phyloP scores from a whole-genome alignment of 30 jellyfish, hydroid and myxozoan species.

The Euphysa ruthae region DNA sequence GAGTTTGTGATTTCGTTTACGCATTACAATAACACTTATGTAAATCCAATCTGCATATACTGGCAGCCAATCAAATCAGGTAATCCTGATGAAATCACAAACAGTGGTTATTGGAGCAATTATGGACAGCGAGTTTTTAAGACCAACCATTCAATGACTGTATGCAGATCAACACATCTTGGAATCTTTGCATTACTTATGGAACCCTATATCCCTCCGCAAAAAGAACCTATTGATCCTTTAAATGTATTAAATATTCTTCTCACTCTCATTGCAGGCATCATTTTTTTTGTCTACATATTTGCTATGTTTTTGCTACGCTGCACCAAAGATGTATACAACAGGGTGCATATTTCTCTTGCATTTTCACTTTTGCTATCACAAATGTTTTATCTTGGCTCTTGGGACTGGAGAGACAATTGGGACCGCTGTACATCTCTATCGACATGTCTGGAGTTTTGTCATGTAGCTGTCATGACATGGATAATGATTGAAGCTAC shows the following conservation, averaged over 20 bases:
- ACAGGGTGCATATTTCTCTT: constrained; percentile 59
- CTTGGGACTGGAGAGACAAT: constrained; percentile 31
- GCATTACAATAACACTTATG: constrained; percentile 46
- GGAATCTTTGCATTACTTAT: constrained; percentile 75
- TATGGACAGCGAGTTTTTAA: constrained; percentile 58
- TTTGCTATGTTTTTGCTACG: constrained; percentile 43
- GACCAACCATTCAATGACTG: constrained; percentile 58
- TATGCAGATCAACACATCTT: constrained; percentile 59
- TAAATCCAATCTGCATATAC: constrained; percentile 74
- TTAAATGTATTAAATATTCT: constrained; percentile 43
- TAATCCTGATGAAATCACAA: constrained; percentile 10
- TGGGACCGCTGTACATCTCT: constrained; percentile 51
- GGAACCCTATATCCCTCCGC: constrained; percentile 67
- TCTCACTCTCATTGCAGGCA: constrained; percentile 41
- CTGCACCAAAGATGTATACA: constrained; percentile 53
- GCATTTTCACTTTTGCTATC: constrained; percentile 57
- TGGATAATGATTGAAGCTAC: constrained; percentile 79
- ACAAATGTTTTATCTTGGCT: constrained; percentile 48
- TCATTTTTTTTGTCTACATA: constrained; percentile 33
- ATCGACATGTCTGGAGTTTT: constrained; percentile 55
- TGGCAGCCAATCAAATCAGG: constrained; percentile 65
- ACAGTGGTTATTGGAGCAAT: constrained; percentile 81
- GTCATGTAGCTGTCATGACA: constrained; percentile 63
- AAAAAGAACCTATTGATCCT: constrained; percentile 56
- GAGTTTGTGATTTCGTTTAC: constrained; percentile 59